Conservation (phyloP, 2,113 vertebrate genomes). For the Pelecanoides urinatrix region DNA sequence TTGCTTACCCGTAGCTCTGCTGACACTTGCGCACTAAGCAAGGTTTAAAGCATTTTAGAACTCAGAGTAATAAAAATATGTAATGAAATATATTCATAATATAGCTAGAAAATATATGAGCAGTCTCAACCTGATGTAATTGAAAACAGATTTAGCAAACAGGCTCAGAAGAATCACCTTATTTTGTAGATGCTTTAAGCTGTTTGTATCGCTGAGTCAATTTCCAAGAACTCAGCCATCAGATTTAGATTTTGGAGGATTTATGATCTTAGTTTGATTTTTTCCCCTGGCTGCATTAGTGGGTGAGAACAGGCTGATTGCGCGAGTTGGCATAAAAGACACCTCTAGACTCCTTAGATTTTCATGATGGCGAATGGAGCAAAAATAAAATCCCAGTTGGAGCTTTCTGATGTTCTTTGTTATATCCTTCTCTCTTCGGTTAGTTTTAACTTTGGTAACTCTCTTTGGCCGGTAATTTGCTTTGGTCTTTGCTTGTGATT, state of each 20-base stretch:
- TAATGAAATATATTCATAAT: conserved; percentile 8
- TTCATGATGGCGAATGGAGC: not conserved
- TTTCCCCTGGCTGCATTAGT: not conserved
- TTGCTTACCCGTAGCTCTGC: not conserved
- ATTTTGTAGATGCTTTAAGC: not conserved
- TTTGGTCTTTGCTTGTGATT: not conserved
- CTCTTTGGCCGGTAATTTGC: not conserved
- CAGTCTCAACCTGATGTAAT: not conserved
- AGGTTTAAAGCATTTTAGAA: not conserved
- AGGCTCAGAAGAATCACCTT: not conserved
- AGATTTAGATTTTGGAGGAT: not conserved
- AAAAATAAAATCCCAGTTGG: not conserved
- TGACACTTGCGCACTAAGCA: accelerated
- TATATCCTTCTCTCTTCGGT: not conserved
- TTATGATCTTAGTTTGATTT: conserved; percentile 1
- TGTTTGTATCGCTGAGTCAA: not conserved
- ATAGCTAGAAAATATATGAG: not conserved
- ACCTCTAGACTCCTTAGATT: not conserved
- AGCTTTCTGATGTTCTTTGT: not conserved
- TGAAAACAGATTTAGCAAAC: conserved; percentile 13
- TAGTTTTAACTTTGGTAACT: not conserved
- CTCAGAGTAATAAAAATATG: not conserved
- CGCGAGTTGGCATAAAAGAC: not conserved
- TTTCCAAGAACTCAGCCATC: not conserved
- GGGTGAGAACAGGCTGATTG: not conserved